Percentiles rank a stretch among this genome's conserved stretches.
phyloP scores from a whole-genome alignment of 2,113 vertebrate species.

The Hyperopisus bebe region DNA sequence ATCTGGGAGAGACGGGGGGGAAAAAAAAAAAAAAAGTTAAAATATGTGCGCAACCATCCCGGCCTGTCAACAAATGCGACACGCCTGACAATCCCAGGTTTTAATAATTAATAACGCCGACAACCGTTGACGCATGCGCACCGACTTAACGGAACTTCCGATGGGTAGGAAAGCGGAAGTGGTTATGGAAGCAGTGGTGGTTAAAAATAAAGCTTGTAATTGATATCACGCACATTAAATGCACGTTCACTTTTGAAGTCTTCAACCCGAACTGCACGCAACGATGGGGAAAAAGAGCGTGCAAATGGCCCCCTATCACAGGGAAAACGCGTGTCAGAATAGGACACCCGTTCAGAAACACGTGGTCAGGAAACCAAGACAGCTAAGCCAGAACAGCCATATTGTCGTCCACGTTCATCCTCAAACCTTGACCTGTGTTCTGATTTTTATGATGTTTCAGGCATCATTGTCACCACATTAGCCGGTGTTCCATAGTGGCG shows the following conservation, averaged over 20 bases:
- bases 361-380: neutral
- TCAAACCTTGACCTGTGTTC: neutral
- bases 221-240: slow-evolving; percentile 33
- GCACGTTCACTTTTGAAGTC: neutral
- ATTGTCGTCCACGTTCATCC: neutral
- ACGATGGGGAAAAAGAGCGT: neutral
- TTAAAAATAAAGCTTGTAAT: neutral
- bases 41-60: neutral
- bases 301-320: neutral
- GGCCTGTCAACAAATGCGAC: neutral
- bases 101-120: neutral
- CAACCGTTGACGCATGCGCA: neutral
- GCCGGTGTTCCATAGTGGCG: slow-evolving; percentile 41
- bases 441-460: slow-evolving; percentile 42
- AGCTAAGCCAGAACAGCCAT: neutral
- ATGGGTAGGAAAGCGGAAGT: neutral
- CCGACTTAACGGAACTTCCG: neutral
- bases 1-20: neutral
- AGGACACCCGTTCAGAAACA: neutral
- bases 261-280: neutral
- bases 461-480: slow-evolving; percentile 56
- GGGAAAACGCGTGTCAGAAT: neutral
- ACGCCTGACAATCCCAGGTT: neutral
- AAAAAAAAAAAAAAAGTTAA: neutral
- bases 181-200: neutral